These are phyloP conservation scores for Apostichopus japonicus DNA, from an alignment of 35 echinoderm and acorn worm species.

Conservation along the genomic window DNA sequence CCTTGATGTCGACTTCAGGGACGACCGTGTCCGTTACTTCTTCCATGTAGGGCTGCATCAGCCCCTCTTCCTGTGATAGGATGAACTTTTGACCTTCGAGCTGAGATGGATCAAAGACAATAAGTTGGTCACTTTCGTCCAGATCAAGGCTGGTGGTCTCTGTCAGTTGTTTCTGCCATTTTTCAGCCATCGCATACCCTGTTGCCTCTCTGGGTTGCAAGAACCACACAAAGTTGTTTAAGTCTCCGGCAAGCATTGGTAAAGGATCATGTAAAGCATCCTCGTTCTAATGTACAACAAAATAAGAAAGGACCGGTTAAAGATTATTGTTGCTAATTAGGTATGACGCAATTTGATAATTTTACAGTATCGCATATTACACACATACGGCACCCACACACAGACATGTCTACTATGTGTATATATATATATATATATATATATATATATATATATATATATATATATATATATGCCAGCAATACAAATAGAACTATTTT, in stretches of 20 bases:
- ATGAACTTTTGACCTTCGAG: constrained; percentile 26
- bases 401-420: no score
- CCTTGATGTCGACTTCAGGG: neutral
- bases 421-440: no score
- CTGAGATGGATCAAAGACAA: constrained; percentile 9
- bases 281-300: neutral
- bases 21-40: constrained; percentile 52
- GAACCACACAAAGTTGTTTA: constrained; percentile 89
- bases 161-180: constrained; percentile 52
- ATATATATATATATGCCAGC: no score
- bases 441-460: no score
- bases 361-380: no score
- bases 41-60: constrained; percentile 59
- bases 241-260: constrained; percentile 51
- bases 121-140: constrained; percentile 19
- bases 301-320: no score
- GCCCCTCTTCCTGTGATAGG: constrained; percentile 33
- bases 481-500: no score
- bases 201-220: constrained; percentile 87
- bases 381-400: no score
- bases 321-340: no score
- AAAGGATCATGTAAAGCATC: constrained; percentile 70
- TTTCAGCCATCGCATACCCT: constrained; percentile 56
- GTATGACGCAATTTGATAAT: no score
- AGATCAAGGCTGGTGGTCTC: constrained; percentile 26